Evolutionary conservation across 2,797 vertebrate species (phyloP), one percentile per base, ranked within the genome.

Genomic region (Myotis myotis): DNA sequence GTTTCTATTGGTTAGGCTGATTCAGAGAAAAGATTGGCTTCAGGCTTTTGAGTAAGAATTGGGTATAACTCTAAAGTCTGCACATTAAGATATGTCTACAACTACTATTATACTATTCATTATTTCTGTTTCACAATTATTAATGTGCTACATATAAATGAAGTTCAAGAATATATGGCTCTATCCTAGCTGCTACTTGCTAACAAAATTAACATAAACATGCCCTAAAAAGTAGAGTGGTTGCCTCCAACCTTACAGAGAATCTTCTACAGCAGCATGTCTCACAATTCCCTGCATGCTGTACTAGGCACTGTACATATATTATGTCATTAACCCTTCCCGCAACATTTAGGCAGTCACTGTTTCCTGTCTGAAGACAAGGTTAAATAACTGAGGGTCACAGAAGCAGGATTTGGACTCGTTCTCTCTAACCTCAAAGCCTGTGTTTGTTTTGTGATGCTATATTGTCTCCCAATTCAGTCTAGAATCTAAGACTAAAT

Each of bases 91-190:
- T 80, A 53, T 74, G 16, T 8, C 70, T 28, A 71, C 94, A 91
- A 51, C 62, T 95, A 53, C 0, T 62, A 90, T 33, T 79, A 78
- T 76, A 44, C 36, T 60, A 44, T 68, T 93, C 82, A 84, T 41
- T 38, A 93, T 44, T 96, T 93, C 47, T 82, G 19, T 78, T 89
- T 87, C 51, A 60, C 41, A 36, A 47, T 2, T 25, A 20, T 95
- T 89, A 87, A 7, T 93, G 91, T 83, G 95, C 33, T 10, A 7
- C 28, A 85, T 60, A 68, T 53, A 84, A 93, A 89, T 92, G 87
- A 76, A 96, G 25, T 41, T 66, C 36, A 75, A 25, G 7, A 30
- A 83, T 17, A 95, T 41, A 88, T 55, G 51, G 22, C 23, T 44
- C 68, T 86, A 74, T 0, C n/a, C 79, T 8, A 86, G 41, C 55